These are phyloP conservation scores for Nyctereutes procyonoides DNA, from an alignment of 2,113 vertebrate species.

Conservation along the genomic window DNA sequence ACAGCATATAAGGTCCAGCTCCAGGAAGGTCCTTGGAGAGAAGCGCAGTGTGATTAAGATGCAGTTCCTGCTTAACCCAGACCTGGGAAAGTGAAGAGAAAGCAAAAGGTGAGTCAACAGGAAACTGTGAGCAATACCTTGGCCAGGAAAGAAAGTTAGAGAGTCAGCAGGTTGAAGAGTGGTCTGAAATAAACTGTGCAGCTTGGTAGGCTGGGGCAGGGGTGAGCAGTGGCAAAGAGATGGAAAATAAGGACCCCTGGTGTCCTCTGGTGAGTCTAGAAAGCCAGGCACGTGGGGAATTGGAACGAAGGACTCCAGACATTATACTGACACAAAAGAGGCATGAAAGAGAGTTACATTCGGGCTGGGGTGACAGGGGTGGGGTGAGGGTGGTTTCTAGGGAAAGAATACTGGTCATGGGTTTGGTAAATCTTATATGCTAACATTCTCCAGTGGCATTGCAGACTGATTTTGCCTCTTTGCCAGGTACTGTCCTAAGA, in stretches of 20 bases:
- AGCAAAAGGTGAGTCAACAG: conserved; percentile 62
- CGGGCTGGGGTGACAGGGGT: not conserved
- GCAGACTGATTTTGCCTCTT: not conserved
- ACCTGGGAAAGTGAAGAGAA: conserved; percentile 32
- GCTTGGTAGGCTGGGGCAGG: conserved; percentile 30
- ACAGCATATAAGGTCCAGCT: conserved; percentile 43
- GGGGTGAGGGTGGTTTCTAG: not conserved
- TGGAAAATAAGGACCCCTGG: not conserved
- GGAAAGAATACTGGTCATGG: not conserved
- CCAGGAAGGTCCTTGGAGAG: conserved; percentile 47
- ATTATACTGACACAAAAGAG: not conserved
- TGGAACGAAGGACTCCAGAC: not conserved
- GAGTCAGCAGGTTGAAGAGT: conserved; percentile 56
- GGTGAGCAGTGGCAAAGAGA: not conserved
- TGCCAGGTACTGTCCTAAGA: not conserved
- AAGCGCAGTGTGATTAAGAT: conserved; percentile 69
- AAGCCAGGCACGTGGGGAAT: not conserved
- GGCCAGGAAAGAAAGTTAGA: conserved; percentile 24
- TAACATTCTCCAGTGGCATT: not conserved
- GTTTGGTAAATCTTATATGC: not conserved
- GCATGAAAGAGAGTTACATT: not conserved
- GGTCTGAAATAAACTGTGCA: conserved; percentile 9
- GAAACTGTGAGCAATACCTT: not conserved
- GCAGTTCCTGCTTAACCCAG: conserved; percentile 38
- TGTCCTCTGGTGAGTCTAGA: not conserved